Base-by-base conservation (phyloP, 2,113 vertebrate genomes). In the Murina feae region DNA sequence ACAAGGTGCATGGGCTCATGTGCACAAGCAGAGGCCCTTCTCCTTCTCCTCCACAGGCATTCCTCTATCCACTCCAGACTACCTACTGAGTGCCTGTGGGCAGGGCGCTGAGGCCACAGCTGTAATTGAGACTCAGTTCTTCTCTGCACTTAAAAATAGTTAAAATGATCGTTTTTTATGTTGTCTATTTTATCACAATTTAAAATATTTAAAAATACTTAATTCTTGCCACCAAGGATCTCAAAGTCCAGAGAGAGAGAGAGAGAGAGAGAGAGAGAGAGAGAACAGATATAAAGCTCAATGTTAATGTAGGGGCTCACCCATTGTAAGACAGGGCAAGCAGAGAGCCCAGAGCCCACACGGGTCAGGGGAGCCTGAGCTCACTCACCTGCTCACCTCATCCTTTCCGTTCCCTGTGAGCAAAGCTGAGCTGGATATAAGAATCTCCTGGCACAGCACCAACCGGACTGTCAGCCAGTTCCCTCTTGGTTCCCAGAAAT, bases 291-390 rank as follows among this genome's bases (percentile, higher is more conserved):
- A 42, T 12, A 32, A 58, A 83, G 76, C 28, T 91, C 25, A 4
- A 4, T 8, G 60, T 66, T 49, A 49, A 20, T 30, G 42, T 16
- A 10, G 16, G 17, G 20, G 28, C 18, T 65, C 2, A 25, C 87
- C 28, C 18, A 9, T 18, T 6, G 8, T 37, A 17, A 51, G 44
- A 79, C 2, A 35, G 8, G 20, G 72, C 32, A 10, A 76, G 25
- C 20, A 21, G 39, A 51, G 89, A 79, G 84, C 1, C 44, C n/a
- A 85, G 65, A 30, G 44, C 28, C 35, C 35, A 37, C 2, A 0
- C 2, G 0, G 2, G 17, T 35, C 63, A 30, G 44, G 25, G 58
- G 60, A 55, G n/a, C 20, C 5, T 21, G 13, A 0, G 0, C 42
- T 68, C 23, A 11, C 28, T 3, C 6, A 37, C 53, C 49, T 5